Conservation (phyloP, 2,797 vertebrate genomes). For the Syngnathus acus region DNA sequence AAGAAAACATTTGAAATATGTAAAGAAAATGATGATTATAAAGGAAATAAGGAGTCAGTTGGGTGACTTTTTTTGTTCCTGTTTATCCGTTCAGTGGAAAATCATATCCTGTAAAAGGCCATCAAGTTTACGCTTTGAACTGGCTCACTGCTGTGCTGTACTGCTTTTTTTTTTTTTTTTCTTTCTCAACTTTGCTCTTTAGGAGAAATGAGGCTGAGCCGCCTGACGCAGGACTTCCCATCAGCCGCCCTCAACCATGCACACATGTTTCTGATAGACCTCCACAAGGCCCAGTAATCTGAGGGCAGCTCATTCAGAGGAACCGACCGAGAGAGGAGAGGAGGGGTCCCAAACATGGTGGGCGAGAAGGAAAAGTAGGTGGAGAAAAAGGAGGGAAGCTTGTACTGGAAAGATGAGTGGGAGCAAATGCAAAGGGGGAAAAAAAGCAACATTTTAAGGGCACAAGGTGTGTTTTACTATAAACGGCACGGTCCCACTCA, state of each 20-base stretch:
- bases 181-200: conserved; percentile 29
- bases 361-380: conserved; percentile 33
- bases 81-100: conserved; percentile 61
- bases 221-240: conserved; percentile 66
- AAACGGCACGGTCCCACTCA: conserved; percentile 32
- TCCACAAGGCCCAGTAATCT: conserved; percentile 69
- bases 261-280: conserved; percentile 84
- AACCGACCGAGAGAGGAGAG: conserved; percentile 14
- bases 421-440: conserved; percentile 26
- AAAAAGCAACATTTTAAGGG: conserved; percentile 51
- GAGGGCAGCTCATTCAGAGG: conserved; percentile 64
- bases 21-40: not conserved
- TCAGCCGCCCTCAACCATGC: conserved; percentile 63
- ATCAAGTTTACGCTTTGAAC: conserved; percentile 61
- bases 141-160: conserved; percentile 22
- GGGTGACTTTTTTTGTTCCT: conserved; percentile 51
- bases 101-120: conserved; percentile 62
- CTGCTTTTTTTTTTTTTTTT: conserved; percentile 45
- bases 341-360: conserved; percentile 6
- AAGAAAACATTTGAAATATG: no score
- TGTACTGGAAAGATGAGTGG: conserved; percentile 34
- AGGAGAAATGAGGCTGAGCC: conserved; percentile 53
- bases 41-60: conserved; percentile 27
- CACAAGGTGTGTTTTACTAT: conserved; percentile 42
- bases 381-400: conserved; percentile 32